A percentile compares a stretch with the other conserved stretches of the same genome.
These are phyloP conservation scores for Callospermophilus lateralis DNA, from an alignment of 2,113 vertebrate genomes.

Conservation along the genomic window DNA sequence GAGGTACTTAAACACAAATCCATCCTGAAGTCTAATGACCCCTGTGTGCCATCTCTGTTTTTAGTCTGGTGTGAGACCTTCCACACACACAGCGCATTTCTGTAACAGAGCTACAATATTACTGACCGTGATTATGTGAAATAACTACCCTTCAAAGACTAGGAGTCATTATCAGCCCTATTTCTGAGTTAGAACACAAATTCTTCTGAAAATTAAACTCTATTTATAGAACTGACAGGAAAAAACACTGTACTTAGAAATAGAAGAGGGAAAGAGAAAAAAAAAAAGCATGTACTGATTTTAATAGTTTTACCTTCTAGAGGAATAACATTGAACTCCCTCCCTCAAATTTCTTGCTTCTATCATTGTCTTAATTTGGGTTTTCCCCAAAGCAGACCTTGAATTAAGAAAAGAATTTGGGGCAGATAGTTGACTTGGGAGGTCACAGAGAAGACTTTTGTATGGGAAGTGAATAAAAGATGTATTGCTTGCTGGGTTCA, in stretches of 20 bases:
- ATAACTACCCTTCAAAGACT: conserved; percentile 16
- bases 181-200: conserved; percentile 62
- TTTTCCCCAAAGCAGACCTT: conserved; percentile 8
- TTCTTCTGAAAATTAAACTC: conserved; percentile 68
- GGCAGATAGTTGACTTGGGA: not conserved
- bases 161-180: not conserved
- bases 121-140: conserved; percentile 37
- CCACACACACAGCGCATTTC: not conserved
- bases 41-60: not conserved
- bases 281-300: not conserved
- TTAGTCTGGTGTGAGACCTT: conserved; percentile 38
- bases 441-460: not conserved
- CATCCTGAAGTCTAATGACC: conserved; percentile 13
- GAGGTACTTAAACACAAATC: conserved; percentile 54
- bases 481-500: not conserved
- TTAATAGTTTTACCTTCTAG: conserved; percentile 38
- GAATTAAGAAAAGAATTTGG: conserved; percentile 27
- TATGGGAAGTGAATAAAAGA: not conserved
- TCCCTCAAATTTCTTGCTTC: not conserved
- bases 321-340: not conserved
- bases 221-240: conserved; percentile 64
- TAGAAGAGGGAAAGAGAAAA: not conserved
- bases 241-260: conserved; percentile 10
- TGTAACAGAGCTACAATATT: conserved; percentile 8
- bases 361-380: not conserved